phyloP scores from a whole-genome alignment of 1,140 invertebrate species.

The Copidosoma floridanum region DNA sequence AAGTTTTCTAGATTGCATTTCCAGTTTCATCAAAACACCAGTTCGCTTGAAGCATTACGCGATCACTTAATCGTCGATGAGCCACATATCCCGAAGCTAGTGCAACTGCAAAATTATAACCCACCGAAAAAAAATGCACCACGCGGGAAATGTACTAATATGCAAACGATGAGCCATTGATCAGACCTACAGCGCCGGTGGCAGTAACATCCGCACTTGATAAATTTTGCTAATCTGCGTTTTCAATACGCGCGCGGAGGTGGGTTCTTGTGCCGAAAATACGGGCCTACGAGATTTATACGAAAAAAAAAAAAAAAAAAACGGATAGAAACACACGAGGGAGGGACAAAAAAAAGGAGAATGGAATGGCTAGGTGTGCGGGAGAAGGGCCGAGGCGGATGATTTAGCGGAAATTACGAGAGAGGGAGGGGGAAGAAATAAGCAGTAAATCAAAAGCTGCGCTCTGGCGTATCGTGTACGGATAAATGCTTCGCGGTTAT shows the following conservation, averaged over 20 bases:
- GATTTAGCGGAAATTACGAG: slow-evolving; percentile 29
- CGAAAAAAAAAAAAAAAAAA: neutral
- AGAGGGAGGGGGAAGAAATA: slow-evolving; percentile 34
- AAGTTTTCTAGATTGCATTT: no score
- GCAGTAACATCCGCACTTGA: neutral
- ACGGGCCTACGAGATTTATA: no score
- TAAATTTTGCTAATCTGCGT: slow-evolving; percentile 1
- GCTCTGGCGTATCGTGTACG: slow-evolving; percentile 39
- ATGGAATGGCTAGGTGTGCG: neutral
- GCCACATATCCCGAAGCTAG: no score
- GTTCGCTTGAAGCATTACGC: no score
- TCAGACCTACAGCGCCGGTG: neutral
- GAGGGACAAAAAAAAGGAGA: neutral
- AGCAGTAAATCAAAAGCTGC: slow-evolving; percentile 47
- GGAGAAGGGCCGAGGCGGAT: neutral
- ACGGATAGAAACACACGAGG: neutral
- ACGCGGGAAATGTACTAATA: no score
- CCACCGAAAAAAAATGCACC: no score
- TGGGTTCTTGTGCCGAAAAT: no score
- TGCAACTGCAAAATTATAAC: no score
- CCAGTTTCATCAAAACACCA: no score
- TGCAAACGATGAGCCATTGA: neutral
- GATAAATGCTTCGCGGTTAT: slow-evolving; percentile 30
- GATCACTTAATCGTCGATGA: no score
- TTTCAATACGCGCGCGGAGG: no score